These are phyloP conservation scores for Neopipo cinnamomea DNA, from an alignment of 2,113 vertebrate species.

Conservation along the genomic window DNA sequence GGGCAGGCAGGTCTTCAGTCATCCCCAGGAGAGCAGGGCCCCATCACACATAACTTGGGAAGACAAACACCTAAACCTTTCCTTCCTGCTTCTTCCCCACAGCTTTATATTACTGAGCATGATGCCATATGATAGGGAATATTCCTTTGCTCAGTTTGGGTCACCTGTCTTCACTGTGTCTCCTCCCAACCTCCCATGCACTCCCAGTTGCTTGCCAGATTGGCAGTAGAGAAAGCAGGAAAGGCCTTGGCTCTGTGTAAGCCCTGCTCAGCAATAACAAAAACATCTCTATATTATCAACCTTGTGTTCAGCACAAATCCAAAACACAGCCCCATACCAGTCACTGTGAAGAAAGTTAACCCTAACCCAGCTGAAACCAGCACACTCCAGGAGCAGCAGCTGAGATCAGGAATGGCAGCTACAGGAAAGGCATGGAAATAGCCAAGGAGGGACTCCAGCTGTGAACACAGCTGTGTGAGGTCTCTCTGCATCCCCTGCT, in stretches of 20 bases:
- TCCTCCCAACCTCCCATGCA: not conserved
- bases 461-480: not conserved
- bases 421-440: not conserved
- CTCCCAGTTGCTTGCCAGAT: not conserved
- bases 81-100: not conserved
- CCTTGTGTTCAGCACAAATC: not conserved
- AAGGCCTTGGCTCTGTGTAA: not conserved
- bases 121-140: not conserved
- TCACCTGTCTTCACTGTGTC: not conserved
- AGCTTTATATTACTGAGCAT: not conserved
- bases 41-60: not conserved
- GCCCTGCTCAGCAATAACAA: not conserved
- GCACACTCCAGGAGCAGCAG: not conserved
- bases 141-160: not conserved
- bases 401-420: not conserved
- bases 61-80: not conserved
- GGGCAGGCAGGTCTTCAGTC: not conserved
- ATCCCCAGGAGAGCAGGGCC: not conserved
- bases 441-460: not conserved
- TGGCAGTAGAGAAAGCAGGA: not conserved
- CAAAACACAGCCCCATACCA: not conserved
- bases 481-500: not conserved
- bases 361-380: not conserved
- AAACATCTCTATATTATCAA: not conserved
- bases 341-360: not conserved